A percentile compares a stretch with the other conserved stretches of the same genome.
Conservation (phyloP, 2,888 invertebrate species). For the Gisinianus flammeolus region DNA sequence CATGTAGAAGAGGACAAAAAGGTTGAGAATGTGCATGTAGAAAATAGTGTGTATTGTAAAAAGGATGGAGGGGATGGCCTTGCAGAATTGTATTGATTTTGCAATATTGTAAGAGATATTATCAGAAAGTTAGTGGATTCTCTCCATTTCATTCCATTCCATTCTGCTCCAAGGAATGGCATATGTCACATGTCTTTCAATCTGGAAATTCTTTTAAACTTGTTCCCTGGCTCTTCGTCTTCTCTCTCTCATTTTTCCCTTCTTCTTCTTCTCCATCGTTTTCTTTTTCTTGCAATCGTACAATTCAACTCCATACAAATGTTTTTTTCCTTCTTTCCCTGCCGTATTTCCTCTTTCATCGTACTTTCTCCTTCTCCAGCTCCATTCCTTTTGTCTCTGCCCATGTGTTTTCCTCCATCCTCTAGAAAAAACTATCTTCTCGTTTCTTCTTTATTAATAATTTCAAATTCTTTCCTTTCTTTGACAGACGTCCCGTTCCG, state of each 20-base stretch:
- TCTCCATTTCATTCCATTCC: background rate
- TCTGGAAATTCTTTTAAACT: background rate
- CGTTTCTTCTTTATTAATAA: background rate
- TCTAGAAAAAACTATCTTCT: background rate
- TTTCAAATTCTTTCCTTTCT: background rate
- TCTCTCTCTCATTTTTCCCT: background rate
- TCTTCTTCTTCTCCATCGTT: background rate
- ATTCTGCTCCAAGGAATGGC: background rate
- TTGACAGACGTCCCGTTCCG: background rate
- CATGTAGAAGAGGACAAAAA: no score
- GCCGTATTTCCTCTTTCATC: no score
- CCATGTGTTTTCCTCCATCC: background rate
- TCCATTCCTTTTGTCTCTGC: background rate
- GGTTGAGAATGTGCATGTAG: no score
- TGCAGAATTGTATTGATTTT: background rate
- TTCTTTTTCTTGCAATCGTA: background rate
- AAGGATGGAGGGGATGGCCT: background rate
- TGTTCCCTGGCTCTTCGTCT: background rate
- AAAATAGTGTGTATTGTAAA: background rate
- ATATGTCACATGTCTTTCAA: background rate
- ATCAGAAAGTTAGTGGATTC: background rate
- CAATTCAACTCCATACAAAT: no score
- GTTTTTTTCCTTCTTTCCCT: no score
- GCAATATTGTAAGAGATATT: background rate
- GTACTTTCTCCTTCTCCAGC: no score